Evolutionary conservation across 2,888 invertebrate genomes (phyloP).

Genomic region (Steromphala cineraria): DNA sequence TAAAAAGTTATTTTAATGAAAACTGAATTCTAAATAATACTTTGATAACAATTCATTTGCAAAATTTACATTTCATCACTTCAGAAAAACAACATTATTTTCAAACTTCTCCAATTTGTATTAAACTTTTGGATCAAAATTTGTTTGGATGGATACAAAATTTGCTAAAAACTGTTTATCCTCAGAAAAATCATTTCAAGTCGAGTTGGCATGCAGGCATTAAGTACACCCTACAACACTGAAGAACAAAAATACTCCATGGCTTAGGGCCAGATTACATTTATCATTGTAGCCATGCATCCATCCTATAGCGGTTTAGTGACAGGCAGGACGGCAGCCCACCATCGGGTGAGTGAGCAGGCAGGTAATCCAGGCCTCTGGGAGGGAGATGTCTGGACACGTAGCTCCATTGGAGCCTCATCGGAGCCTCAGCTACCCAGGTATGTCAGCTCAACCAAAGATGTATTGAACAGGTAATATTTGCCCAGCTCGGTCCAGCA

Average conservation of each 20-base stretch:
- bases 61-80: too few species aligned
- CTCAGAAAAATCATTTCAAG: too few species aligned
- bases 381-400: neutral
- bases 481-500: neutral
- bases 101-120: too few species aligned
- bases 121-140: too few species aligned
- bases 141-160: too few species aligned
- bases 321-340: neutral
- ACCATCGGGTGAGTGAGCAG: neutral
- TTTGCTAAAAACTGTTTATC: too few species aligned
- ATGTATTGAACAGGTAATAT: conserved; percentile 2
- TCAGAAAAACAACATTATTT: too few species aligned
- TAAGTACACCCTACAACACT: neutral
- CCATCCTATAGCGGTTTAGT: neutral
- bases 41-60: too few species aligned
- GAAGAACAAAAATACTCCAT: neutral
- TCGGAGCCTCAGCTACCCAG: neutral
- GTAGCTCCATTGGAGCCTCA: neutral
- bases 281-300: neutral
- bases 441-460: neutral
- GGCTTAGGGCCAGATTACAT: neutral
- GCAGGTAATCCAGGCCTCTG: neutral
- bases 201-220: too few species aligned
- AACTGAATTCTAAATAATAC: too few species aligned
- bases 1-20: too few species aligned